Conservation (phyloP, 2,113 vertebrate genomes). For the Charadrius vociferus region DNA sequence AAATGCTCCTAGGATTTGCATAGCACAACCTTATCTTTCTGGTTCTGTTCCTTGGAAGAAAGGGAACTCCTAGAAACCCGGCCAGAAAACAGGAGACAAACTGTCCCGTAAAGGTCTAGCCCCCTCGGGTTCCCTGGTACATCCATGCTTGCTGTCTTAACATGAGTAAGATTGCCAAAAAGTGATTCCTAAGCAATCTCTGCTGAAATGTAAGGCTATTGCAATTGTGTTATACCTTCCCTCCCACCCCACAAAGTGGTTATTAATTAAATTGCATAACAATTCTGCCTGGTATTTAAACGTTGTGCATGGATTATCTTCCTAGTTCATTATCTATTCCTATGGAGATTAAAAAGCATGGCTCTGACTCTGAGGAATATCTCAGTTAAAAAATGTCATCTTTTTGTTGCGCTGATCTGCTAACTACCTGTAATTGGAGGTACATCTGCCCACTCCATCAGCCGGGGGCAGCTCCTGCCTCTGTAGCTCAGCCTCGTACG, state of each 20-base stretch:
- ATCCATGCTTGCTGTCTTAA: neutral
- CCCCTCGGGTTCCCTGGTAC: accelerated
- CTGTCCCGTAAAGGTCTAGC: neutral
- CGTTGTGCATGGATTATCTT: neutral
- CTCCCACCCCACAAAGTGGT: neutral
- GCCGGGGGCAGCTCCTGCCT: neutral
- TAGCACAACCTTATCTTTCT: neutral
- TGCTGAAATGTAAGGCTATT: neutral
- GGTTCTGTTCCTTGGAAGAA: neutral
- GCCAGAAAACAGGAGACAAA: neutral
- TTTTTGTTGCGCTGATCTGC: neutral
- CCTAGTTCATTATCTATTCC: conserved; percentile 19
- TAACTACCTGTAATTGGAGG: neutral
- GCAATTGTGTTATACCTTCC: neutral
- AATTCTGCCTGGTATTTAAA: conserved; percentile 1
- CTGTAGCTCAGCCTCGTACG: accelerated
- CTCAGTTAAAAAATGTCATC: neutral
- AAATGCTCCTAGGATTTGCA: neutral
- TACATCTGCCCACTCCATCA: neutral
- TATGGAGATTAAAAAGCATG: neutral
- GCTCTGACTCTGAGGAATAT: neutral
- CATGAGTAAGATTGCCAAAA: neutral
- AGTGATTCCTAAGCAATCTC: neutral
- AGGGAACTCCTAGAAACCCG: neutral
- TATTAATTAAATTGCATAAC: neutral